These are phyloP conservation scores for Pongo abelii DNA, from an alignment of 2,113 vertebrate genomes.

Conservation along the genomic window DNA sequence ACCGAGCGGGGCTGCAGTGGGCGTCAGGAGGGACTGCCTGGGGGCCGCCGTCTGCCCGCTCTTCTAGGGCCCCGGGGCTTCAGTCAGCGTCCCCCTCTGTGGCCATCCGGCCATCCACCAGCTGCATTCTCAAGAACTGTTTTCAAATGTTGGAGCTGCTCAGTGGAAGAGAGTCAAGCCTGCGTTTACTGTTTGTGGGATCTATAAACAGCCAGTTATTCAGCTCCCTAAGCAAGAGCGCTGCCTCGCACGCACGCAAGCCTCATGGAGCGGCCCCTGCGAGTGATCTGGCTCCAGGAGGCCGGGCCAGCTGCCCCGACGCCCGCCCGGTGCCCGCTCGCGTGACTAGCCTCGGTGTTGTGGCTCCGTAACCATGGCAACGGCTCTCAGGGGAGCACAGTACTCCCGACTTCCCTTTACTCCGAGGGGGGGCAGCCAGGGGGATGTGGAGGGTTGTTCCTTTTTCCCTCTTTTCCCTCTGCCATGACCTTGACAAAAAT, in stretches of 20 bases:
- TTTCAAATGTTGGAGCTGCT: conserved; percentile 27
- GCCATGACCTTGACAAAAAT: conserved; percentile 86
- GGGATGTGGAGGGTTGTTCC: conserved; percentile 80
- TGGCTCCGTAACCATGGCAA: conserved; percentile 84
- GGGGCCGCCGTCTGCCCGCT: background rate
- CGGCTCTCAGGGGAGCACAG: conserved; percentile 81
- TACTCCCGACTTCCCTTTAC: conserved; percentile 83
- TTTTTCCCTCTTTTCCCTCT: conserved; percentile 69
- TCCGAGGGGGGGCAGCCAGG: conserved; percentile 83
- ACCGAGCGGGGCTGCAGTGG: background rate
- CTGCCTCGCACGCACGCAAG: conserved; percentile 64
- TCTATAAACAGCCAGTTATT: conserved; percentile 80
- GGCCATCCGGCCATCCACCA: background rate
- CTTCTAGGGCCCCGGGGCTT: background rate
- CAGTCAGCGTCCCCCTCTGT: background rate
- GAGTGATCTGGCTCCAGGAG: conserved; percentile 79
- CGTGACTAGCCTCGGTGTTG: conserved; percentile 89
- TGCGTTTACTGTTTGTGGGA: conserved; percentile 67
- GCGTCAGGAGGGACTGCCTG: background rate
- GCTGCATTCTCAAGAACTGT: conserved; percentile 4
- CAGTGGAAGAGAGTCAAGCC: conserved; percentile 59
- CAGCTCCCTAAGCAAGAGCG: conserved; percentile 66
- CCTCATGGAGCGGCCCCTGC: background rate
- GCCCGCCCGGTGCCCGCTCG: conserved; percentile 88
- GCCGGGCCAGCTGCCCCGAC: conserved; percentile 80